Base-by-base conservation (phyloP, 2,797 vertebrate genomes). In the Gallirallus australis region DNA sequence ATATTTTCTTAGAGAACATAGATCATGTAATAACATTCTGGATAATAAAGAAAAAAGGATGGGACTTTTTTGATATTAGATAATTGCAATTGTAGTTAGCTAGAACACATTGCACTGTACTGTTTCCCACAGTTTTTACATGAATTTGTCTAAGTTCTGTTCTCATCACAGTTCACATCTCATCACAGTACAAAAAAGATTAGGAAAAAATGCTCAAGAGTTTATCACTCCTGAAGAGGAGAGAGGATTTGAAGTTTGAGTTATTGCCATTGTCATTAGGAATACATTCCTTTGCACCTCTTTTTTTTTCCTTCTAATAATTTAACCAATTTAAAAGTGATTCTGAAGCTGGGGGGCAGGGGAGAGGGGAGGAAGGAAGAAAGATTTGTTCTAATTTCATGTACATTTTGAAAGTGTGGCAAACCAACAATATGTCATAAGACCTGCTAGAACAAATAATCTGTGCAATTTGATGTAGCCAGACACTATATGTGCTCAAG, bases 331-430 rank as follows among this genome's bases (percentile, higher is more conserved):
- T 18, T 64, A 71, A 63, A 37, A 81, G 27, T 20, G 11, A 47
- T 28, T 25, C 11, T 35, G 64, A 35, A 52, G 20, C 6, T 60
- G 7, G 8, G 12, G 9, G 13, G 0, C 8, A 16, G 42, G 42
- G 42, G 18, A 45, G 42, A 45, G 42, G 42, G 42, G 0, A 52
- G 1, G 8, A 20, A 8, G 10, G 13, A 13, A 8, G 8, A 30
- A 8, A 11, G 3, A 6, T 42, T 40, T 2, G 8, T 8, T 59
- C 75, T 27, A 68, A n/a, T 86, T 75, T 84, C 16, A 53, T 31
- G 25, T 17, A 50, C 5, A 42, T 84, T 87, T 86, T 88, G 8
- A 39, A 47, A 35, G 20, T 73, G 82, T 86, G 73, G 60, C 76
- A 76, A 11, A 83, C 12, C 11, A 69, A 28, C 10, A 57, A 59